phyloP scores from a whole-genome alignment of 1,140 invertebrate genomes.

The Carposina sasakii region DNA sequence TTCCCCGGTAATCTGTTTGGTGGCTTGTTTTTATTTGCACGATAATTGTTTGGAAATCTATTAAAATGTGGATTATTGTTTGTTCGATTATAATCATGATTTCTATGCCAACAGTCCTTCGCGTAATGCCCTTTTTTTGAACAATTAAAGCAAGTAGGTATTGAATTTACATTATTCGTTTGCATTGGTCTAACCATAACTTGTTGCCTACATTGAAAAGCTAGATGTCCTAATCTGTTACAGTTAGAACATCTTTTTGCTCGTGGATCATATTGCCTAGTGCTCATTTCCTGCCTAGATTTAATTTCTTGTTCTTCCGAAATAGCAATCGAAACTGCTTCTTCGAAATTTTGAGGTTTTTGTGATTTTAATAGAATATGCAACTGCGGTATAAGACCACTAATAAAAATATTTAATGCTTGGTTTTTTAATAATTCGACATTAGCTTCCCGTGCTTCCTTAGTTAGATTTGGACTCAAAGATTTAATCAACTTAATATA shows the following conservation, averaged over 20 bases:
- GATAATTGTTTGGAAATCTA: not conserved
- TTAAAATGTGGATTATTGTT: too few relatives aligned
- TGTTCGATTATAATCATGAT: not conserved
- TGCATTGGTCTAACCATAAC: not conserved
- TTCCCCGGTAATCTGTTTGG: not conserved
- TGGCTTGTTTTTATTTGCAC: constrained; percentile 2
- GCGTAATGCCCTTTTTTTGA: not conserved
- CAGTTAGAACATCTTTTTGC: constrained; percentile 16
- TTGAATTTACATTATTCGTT: too few relatives aligned
- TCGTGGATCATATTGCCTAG: not conserved
- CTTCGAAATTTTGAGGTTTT: constrained; percentile 20
- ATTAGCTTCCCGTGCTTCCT: constrained; percentile 23
- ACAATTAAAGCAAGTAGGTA: constrained; percentile 7
- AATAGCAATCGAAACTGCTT: constrained; percentile 24
- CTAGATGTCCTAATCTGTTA: constrained; percentile 21
- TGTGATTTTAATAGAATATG: constrained; percentile 17
- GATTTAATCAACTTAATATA: constrained; percentile 30
- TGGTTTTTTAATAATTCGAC: constrained; percentile 26
- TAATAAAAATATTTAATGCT: constrained; percentile 30
- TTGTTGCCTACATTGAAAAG: constrained; percentile 8
- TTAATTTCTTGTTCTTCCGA: constrained; percentile 27
- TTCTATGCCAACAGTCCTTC: not conserved
- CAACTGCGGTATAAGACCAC: constrained; percentile 18
- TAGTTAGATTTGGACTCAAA: constrained; percentile 19
- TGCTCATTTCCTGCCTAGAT: constrained; percentile 26